phyloP scores from a whole-genome alignment of 2,797 vertebrate species.

The Serranus cabrilla region DNA sequence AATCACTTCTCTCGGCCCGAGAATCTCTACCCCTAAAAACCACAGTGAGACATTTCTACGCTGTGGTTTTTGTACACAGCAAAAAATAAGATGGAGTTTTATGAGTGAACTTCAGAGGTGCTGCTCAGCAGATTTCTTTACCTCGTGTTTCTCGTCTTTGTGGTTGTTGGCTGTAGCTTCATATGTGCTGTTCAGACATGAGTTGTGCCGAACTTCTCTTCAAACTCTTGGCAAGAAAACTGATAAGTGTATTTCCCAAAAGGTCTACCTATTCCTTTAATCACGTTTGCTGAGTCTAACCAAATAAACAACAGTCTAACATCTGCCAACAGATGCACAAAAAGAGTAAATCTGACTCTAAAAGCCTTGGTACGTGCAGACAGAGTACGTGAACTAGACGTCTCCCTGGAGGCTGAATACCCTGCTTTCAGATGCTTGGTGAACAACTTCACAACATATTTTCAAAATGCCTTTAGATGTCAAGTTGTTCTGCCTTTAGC shows the following conservation, averaged over 20 bases:
- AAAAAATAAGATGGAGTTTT: neutral
- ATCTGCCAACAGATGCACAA: constrained; percentile 25
- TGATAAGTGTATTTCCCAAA: neutral
- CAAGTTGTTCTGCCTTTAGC: constrained; percentile 74
- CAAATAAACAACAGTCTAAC: constrained; percentile 18
- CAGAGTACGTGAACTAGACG: neutral
- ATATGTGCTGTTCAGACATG: neutral
- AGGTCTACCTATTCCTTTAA: neutral
- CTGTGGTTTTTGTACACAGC: neutral
- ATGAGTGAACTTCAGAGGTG: neutral
- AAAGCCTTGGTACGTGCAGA: neutral
- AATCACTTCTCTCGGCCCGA: neutral
- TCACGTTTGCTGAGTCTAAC: constrained; percentile 13
- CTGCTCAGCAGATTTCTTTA: neutral
- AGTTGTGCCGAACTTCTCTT: neutral
- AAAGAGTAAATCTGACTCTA: neutral
- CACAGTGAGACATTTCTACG: neutral
- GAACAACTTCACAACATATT: constrained; percentile 41
- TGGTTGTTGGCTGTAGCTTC: neutral
- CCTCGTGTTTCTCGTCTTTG: neutral
- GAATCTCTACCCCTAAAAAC: neutral
- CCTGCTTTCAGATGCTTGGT: constrained; percentile 71
- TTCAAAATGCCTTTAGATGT: constrained; percentile 72
- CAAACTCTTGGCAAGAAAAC: neutral
- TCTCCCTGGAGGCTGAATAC: constrained; percentile 3